Conservation (phyloP, 2,797 vertebrate species). For the Parotocinclus haroldoi region DNA sequence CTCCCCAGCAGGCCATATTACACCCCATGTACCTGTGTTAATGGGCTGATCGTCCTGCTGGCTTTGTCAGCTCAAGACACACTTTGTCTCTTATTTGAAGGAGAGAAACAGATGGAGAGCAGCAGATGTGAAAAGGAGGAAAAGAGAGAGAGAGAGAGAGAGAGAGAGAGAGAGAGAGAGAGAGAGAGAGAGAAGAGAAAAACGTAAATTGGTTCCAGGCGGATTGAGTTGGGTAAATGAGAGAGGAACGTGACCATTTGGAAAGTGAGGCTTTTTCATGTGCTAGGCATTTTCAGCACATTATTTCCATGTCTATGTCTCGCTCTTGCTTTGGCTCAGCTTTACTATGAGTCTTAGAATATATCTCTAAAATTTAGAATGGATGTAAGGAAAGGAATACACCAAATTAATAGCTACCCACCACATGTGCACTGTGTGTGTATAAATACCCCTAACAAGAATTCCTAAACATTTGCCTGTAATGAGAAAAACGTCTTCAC, state of each 20-base stretch:
- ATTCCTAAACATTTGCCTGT: too few relatives aligned
- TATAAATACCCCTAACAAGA: too few relatives aligned
- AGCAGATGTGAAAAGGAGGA: slow-evolving; percentile 18
- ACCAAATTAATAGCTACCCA: too few relatives aligned
- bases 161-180: slow-evolving; percentile 1
- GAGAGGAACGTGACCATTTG: slow-evolving; percentile 58
- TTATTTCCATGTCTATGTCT: slow-evolving; percentile 28
- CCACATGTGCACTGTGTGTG: too few relatives aligned
- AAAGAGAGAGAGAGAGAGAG: not conserved
- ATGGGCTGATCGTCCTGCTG: not conserved
- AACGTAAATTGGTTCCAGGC: slow-evolving; percentile 64
- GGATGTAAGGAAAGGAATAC: too few relatives aligned
- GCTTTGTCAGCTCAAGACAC: slow-evolving; percentile 5
- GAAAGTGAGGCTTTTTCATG: slow-evolving; percentile 43
- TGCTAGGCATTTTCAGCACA: slow-evolving; percentile 40
- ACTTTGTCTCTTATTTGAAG: slow-evolving; percentile 14
- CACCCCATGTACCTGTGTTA: slow-evolving; percentile 3
- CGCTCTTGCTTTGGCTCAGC: not conserved
- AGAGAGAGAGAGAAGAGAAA: slow-evolving; percentile 4
- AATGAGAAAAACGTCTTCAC: too few relatives aligned
- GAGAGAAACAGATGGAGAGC: not conserved
- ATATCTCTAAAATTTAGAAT: too few relatives aligned
- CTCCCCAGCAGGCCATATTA: too few relatives aligned
- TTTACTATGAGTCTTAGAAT: too few relatives aligned
- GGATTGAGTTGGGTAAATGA: slow-evolving; percentile 41